Percentiles rank a stretch among this genome's conserved stretches.
These are phyloP conservation scores for Artibeus lituratus DNA, from an alignment of 2,797 vertebrate genomes.

Conservation along the genomic window DNA sequence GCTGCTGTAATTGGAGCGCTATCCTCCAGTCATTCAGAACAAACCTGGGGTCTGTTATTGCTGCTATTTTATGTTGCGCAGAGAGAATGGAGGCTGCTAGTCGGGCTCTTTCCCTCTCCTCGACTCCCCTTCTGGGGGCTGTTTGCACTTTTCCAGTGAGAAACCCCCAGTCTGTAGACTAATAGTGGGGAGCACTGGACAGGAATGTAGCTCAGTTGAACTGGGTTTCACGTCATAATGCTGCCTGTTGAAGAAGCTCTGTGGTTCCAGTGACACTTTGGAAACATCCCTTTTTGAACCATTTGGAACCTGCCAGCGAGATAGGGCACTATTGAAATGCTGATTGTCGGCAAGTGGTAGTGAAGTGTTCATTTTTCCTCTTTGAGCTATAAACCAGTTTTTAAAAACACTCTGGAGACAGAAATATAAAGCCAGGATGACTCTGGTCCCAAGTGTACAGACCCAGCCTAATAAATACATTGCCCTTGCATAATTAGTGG, in stretches of 20 bases:
- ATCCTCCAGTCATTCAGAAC: background rate
- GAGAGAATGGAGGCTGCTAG: background rate
- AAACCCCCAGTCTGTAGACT: background rate
- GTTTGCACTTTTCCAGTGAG: background rate
- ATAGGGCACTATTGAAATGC: background rate
- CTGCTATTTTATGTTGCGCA: background rate
- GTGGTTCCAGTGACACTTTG: background rate
- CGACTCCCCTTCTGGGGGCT: background rate
- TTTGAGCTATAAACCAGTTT: background rate
- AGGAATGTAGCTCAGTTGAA: background rate
- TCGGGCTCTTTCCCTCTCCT: background rate
- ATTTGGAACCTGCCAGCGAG: background rate
- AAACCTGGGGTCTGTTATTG: background rate
- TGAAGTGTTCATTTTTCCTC: slow-evolving; percentile 2
- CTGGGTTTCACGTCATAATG: background rate
- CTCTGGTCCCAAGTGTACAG: background rate
- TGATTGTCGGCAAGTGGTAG: background rate
- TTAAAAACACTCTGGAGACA: background rate
- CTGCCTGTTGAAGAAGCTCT: background rate
- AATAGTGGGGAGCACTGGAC: background rate
- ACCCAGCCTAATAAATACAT: background rate
- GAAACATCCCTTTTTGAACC: background rate
- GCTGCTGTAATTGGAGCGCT: background rate
- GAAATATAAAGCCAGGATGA: background rate
- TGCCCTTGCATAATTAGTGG: background rate